These are phyloP conservation scores for Synergus laeviventris DNA, from an alignment of 2,888 invertebrate genomes.

Conservation along the genomic window DNA sequence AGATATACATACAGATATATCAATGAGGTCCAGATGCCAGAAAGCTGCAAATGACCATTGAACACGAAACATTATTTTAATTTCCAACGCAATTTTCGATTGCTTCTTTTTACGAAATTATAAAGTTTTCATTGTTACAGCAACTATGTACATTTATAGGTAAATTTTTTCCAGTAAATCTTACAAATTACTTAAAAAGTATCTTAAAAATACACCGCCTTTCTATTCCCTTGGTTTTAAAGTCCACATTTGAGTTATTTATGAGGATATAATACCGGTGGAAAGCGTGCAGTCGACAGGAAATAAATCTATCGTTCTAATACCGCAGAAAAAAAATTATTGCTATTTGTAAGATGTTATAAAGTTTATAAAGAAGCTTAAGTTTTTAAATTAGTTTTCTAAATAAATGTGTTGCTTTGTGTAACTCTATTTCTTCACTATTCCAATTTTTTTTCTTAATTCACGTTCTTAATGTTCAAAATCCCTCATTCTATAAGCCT, in stretches of 20 bases:
- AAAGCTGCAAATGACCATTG: background rate
- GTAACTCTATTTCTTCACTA: too few species aligned
- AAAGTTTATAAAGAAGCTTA: too few species aligned
- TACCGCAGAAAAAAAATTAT: background rate
- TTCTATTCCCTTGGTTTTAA: background rate
- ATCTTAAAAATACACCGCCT: too few species aligned
- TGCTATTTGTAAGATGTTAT: too few species aligned
- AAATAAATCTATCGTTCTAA: background rate
- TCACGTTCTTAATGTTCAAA: too few species aligned
- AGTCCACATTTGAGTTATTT: background rate
- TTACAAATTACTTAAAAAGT: too few species aligned
- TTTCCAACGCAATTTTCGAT: background rate
- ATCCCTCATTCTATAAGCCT: too few species aligned
- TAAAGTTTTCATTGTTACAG: background rate
- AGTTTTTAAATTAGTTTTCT: too few species aligned
- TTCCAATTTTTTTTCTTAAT: too few species aligned
- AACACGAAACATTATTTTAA: background rate
- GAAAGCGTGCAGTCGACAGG: background rate
- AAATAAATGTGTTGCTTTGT: too few species aligned
- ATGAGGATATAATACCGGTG: background rate
- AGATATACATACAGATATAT: slow-evolving; percentile 3
- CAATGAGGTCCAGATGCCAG: slow-evolving; percentile 18
- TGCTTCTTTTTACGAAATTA: background rate
- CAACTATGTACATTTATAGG: background rate
- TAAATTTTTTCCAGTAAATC: too few species aligned